These are phyloP conservation scores for Coregonus sp. DNA, from an alignment of 2,797 vertebrate genomes.

Conservation along the genomic window DNA sequence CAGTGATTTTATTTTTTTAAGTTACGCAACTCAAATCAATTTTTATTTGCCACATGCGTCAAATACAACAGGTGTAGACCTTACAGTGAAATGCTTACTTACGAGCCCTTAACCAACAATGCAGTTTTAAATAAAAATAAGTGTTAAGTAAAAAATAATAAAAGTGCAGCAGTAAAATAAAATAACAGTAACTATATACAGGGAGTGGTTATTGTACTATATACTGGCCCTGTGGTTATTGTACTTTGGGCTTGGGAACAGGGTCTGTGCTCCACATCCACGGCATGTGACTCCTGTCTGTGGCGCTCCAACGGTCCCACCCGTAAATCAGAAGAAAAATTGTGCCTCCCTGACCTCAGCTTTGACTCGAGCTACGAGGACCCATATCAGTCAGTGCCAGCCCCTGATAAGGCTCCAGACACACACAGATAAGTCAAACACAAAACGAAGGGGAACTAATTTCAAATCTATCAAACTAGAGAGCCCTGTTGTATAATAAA, in stretches of 20 bases:
- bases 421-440: slow-evolving; percentile 17
- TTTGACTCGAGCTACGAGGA: slow-evolving; percentile 43
- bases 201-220: no score
- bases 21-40: slow-evolving; percentile 42
- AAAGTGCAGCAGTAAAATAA: no score
- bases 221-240: slow-evolving; percentile 17
- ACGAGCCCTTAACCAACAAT: no score
- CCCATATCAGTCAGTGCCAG: slow-evolving; percentile 23
- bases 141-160: no score
- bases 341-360: slow-evolving; percentile 15
- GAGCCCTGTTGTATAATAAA: slow-evolving; percentile 10
- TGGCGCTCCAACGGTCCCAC: slow-evolving; percentile 9
- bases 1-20: slow-evolving; percentile 23
- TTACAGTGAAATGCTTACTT: no score
- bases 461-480: neutral
- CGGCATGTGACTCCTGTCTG: slow-evolving; percentile 17
- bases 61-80: no score
- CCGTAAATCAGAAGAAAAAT: slow-evolving; percentile 41
- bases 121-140: no score
- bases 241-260: slow-evolving; percentile 47
- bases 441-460: neutral
- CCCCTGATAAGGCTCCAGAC: slow-evolving; percentile 40
- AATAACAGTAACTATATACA: no score
- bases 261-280: slow-evolving; percentile 49
- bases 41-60: no score